phyloP scores from a whole-genome alignment of 2,888 invertebrate species.

The Cosmia pyralina region DNA sequence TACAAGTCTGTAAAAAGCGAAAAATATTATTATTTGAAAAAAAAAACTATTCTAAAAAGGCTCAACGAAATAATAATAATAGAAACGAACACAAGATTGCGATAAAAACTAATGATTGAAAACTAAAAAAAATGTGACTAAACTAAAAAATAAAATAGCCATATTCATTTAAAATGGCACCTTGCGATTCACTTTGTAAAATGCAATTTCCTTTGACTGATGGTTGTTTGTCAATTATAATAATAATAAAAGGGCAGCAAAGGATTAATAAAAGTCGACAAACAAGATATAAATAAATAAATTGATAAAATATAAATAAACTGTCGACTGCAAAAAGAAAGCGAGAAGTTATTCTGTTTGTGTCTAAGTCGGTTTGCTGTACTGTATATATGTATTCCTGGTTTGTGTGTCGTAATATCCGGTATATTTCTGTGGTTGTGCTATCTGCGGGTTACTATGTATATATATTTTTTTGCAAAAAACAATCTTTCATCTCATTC shows the following conservation, averaged over 20 bases:
- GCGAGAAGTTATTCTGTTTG: conserved; percentile 53
- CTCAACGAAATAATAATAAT: conserved; percentile 78
- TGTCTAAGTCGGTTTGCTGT: conserved; percentile 56
- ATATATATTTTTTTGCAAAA: conserved; percentile 66
- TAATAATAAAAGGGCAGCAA: conserved; percentile 56
- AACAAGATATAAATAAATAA: conserved; percentile 62
- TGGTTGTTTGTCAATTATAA: conserved; percentile 57
- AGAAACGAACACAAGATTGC: conserved; percentile 85
- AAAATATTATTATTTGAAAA: conserved; percentile 65
- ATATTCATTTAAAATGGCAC: conserved; percentile 87
- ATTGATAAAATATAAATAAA: conserved; percentile 48
- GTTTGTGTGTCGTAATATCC: conserved; percentile 61
- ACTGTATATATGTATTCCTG: conserved; percentile 65
- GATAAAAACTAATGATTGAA: conserved; percentile 79
- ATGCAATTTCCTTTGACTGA: conserved; percentile 71
- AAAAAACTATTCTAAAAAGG: conserved; percentile 73
- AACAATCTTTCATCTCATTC: conserved; percentile 71
- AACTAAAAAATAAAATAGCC: conserved; percentile 86
- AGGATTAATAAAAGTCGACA: conserved; percentile 63
- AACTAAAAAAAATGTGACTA: conserved; percentile 78
- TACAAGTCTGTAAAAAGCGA: conserved; percentile 63
- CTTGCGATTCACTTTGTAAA: conserved; percentile 85
- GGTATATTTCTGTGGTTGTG: conserved; percentile 76
- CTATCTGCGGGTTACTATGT: conserved; percentile 78
- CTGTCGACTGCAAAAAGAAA: conserved; percentile 67